Base-by-base conservation (phyloP, 2,888 invertebrate genomes). In the Tyria jacobaeae region DNA sequence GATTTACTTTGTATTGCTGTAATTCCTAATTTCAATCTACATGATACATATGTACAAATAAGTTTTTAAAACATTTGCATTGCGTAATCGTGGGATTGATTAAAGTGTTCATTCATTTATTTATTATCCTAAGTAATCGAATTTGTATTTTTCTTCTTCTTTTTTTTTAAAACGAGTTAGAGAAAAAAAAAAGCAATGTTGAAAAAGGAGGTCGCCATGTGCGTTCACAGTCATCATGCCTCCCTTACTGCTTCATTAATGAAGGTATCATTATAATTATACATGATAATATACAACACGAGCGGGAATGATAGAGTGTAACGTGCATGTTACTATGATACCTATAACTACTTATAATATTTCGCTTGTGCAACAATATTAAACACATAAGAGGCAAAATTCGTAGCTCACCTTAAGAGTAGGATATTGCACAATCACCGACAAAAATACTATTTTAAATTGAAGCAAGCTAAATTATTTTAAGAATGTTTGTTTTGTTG, bases 301-400 rank as follows among this genome's bases (percentile, higher is more conserved):
- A 89, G 89, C 89, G 90, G 89, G 90, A 89, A 89, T 88, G 89
- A 89, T 88, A 87, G 79, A 88, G 80, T 87, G 79, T 81, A 81
- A 83, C 81, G 76, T 81, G 84, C 86, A 85, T 84, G 83, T 71
- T 84, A 83, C 84, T 86, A 85, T 85, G 82, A 75, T 86, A 85
- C 82, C 76, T 79, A 64, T 27, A 49, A 63, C 57, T n/a, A n/a
- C n/a, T n/a, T n/a, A n/a, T n/a, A n/a, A n/a, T n/a, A n/a, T n/a
- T 31, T 31, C 27, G 4, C 7, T 6, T 31, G 27, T 39, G 62
- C 49, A 66, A 58, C 50, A 59, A 21, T 31, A 31, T 12, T 3
- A 10, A 14, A 37, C 37, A 37, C 37, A n/a, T n/a, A n/a, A n/a
- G 21, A 21, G 44, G 21, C 44, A 44, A 21, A 25, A 49, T 55